Evolutionary conservation across 2,113 vertebrate genomes (phyloP), one percentile per base, ranked within the genome.

Genomic region (Actenoides lindsayi): DNA sequence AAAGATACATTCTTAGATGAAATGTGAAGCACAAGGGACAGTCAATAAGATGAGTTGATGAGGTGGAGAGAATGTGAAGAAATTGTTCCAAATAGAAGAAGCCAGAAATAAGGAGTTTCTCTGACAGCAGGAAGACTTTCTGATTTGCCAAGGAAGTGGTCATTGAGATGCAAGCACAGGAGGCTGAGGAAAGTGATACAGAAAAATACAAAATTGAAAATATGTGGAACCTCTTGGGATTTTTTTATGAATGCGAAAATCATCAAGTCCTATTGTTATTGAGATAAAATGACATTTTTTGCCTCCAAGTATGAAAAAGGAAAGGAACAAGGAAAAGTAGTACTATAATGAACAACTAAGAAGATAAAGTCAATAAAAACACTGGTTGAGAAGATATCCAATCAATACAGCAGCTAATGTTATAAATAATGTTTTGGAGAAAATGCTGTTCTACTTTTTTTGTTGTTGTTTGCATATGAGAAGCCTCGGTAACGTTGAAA

Each of bases 351-450:
- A 95, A 83, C 67, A 83, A 70, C 27, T 79, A 51, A 80, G 75
- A 85, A 82, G 71, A 76, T 11, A 77, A 77, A 93, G 59, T 91
- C 82, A 94, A 91, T 94, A 90, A 88, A 93, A 80, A 77, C 39
- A 85, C 28, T 80, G 46, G 14, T 39, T 83, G 51, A 89, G 60
- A 87, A 25, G 16, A 59, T 63, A 93, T 16, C 44, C 6, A 93
- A 69, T 93, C 92, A 92, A 91, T 90, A 91, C 7, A 74, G 11
- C n/a, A 68, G 23, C 16, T 86, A 56, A 79, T 28, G 23, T 54
- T 80, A 91, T 41, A 88, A 85, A 87, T 63, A 91, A 90, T 35
- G 11, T 73, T 95, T 65, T 79, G 23, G 15, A 87, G 62, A 86
- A 11, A 25, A 57, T 24, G 59, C 9, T 62, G 31, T 44, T 80